These are phyloP conservation scores for western clawed frog (Xenopus tropicalis) DNA, from an alignment of 2,113 vertebrate species.

Conservation along the genomic window UCB_Xtro_10.0 CM004446.2:90763001-90763500, in stretches of 20 bases:
- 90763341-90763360: too few relatives aligned
- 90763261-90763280: background rate
- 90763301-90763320: background rate
- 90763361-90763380: too few relatives aligned
- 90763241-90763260: conserved; percentile 49
- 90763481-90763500: too few relatives aligned
- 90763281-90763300: background rate
- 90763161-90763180: conserved; percentile 91
- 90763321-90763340: too few relatives aligned
- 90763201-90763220: conserved; percentile 57
- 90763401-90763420: too few relatives aligned
- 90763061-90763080: conserved; percentile 94
- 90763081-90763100: conserved; percentile 70
- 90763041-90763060: conserved; percentile 89
- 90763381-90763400: too few relatives aligned
- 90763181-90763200: conserved; percentile 91
- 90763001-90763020: conserved; percentile 61
- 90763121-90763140: conserved; percentile 89
- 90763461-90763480: too few relatives aligned
- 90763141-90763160: conserved; percentile 87
- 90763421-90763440: too few relatives aligned
- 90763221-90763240: conserved; percentile 46
- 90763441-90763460: too few relatives aligned
- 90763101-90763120: conserved; percentile 90
- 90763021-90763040: conserved; percentile 56